Conservation (phyloP, 2,797 vertebrate species). For the Peromyscus attwateri region DNA sequence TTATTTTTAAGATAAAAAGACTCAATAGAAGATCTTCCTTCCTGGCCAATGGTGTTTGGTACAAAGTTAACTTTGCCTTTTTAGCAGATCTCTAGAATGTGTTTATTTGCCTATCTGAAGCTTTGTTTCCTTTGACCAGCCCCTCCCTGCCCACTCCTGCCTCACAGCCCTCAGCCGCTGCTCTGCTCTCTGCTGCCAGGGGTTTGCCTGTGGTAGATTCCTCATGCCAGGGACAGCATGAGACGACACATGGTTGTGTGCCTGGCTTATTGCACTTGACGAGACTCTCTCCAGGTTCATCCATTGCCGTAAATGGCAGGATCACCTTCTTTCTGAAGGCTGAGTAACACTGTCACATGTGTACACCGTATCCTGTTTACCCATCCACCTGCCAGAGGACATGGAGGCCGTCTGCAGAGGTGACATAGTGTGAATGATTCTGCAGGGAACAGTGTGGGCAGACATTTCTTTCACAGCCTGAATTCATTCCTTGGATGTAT, state of each 20-base stretch:
- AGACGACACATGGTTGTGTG: no score
- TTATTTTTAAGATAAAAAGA: neutral
- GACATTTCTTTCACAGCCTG: neutral
- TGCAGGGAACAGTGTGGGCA: neutral
- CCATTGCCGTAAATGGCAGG: neutral
- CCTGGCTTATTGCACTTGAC: neutral
- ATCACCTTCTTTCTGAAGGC: neutral
- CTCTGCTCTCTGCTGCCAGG: neutral
- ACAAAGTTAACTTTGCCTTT: neutral
- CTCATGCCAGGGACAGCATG: neutral
- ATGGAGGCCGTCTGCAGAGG: neutral
- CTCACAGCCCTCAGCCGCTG: neutral
- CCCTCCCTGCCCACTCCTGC: neutral
- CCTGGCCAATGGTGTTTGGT: no score
- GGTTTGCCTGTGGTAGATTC: neutral
- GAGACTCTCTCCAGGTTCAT: neutral
- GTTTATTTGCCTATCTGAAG: no score
- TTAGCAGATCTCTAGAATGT: neutral
- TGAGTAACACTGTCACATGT: no score
- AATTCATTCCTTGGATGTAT: neutral
- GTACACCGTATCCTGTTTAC: neutral
- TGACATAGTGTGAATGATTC: neutral
- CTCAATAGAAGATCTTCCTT: neutral
- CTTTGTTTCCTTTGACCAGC: neutral
- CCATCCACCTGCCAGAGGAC: neutral